Conservation (phyloP, 2,888 invertebrate genomes). For the Hofmannophila pseudospretella region DNA sequence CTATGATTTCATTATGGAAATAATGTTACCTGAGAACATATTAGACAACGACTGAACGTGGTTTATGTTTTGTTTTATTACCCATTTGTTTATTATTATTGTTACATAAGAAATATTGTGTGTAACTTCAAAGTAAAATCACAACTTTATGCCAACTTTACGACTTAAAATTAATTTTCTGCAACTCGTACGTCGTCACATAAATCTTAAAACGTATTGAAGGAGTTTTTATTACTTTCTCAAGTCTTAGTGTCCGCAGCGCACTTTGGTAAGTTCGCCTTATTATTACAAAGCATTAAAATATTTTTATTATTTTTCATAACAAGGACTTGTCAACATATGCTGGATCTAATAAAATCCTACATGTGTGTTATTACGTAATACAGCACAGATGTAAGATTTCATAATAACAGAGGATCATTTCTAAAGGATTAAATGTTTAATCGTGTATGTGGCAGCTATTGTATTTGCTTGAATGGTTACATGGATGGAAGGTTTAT, state of each 20-base stretch:
- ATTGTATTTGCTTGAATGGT: too few relatives aligned
- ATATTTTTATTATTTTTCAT: constrained; percentile 36
- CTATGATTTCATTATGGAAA: too few relatives aligned
- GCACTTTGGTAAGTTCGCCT: background rate
- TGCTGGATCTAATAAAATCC: background rate
- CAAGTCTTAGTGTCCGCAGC: background rate
- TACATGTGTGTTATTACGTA: constrained; percentile 29
- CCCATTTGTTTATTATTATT: too few relatives aligned
- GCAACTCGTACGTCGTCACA: constrained; percentile 13
- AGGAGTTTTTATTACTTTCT: background rate
- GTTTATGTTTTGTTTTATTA: too few relatives aligned
- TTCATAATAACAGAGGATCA: constrained; percentile 46
- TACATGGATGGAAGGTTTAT: too few relatives aligned
- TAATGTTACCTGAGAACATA: too few relatives aligned
- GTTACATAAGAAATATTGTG: too few relatives aligned
- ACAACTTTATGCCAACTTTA: too few relatives aligned
- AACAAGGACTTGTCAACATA: background rate
- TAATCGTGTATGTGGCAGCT: background rate
- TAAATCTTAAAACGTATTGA: background rate
- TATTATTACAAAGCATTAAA: constrained; percentile 33
- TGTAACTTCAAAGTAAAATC: too few relatives aligned
- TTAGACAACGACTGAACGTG: too few relatives aligned
- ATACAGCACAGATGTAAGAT: constrained; percentile 47
- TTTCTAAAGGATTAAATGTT: constrained; percentile 6
- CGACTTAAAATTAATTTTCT: constrained; percentile 13